Evolutionary conservation across 2,888 invertebrate species (phyloP), one percentile per base, ranked within the genome.

Genomic region (Zonitis immaculata): DNA sequence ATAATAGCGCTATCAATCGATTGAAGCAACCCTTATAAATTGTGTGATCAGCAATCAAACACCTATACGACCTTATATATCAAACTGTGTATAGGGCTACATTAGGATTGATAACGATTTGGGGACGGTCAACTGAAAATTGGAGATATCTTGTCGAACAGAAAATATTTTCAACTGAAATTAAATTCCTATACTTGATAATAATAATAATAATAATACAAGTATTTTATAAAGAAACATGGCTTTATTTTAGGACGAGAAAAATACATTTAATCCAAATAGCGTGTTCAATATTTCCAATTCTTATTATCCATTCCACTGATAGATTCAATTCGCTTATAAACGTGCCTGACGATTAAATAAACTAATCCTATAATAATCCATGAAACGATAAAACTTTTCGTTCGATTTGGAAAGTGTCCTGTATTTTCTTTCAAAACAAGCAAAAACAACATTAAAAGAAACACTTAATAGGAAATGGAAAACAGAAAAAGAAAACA

Each of bases 401-500:
- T 16, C 12, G 12, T n/a, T 27, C 12, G 18, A n/a, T 11, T 27
- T 8, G 11, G 22, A 6, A 25, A 26, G 6, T 14, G 32, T 32
- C 32, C 7, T 32, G 14, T 32, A 14, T 32, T 53, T 53, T 49
- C 52, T 45, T 42, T 49, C 18, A 25, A 52, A 52, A 48, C 47
- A 52, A 39, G 39, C 30, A 27, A 39, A 18, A 28, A 7, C 6
- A 7, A 26, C 45, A 46, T 44, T 44, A 45, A 42, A 12, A 22
- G 18, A 35, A 42, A 30, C 20, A 46, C 42, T 58, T 59, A 47
- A 44, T 20, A 46, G 42, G 30, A 46, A 39, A 53, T 55, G 51
- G 55, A 56, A 57, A 56, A 52, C 44, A 50, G 39, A 56, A 55
- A 57, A 58, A 54, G 5, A 22, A n/a, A n/a, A n/a, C n/a, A 22